phyloP scores from a whole-genome alignment of 2,113 vertebrate genomes.

The Scomber scombrus region DNA sequence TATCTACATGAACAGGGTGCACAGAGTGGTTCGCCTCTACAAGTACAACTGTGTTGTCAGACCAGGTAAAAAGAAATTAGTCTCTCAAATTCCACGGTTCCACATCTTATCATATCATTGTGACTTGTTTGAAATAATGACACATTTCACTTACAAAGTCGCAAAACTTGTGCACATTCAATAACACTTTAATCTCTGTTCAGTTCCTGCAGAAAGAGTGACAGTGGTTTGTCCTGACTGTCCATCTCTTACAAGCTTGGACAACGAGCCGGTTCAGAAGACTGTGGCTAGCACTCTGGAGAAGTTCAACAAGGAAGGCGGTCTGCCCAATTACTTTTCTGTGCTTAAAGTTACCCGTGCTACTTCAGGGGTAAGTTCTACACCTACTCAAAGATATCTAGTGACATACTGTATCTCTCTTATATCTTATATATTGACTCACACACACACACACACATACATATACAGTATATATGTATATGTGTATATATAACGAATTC shows the following conservation, averaged over 20 bases:
- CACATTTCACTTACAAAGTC: too few species aligned
- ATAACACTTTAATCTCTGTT: neutral
- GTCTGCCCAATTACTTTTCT: conserved; percentile 70
- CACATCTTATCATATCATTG: too few species aligned
- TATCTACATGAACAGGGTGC: conserved; percentile 76
- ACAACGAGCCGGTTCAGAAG: conserved; percentile 48
- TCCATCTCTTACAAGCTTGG: rapidly evolving
- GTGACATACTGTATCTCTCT: neutral
- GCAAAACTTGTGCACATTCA: neutral
- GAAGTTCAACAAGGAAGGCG: conserved; percentile 79
- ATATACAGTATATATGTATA: too few species aligned
- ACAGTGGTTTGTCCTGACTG: conserved; percentile 63
- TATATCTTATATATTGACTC: too few species aligned
- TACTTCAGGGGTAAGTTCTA: conserved; percentile 46
- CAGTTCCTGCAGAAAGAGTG: conserved; percentile 66
- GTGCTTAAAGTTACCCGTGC: conserved; percentile 71
- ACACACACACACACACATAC: too few species aligned
- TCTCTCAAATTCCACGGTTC: neutral
- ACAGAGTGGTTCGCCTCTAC: conserved; percentile 81
- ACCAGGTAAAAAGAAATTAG: conserved; percentile 71
- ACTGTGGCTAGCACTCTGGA: conserved; percentile 58
- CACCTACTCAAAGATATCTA: neutral
- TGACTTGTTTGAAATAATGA: too few species aligned
- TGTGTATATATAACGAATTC: too few species aligned
- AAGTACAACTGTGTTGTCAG: conserved; percentile 80